Evolutionary conservation across 2,113 vertebrate species (phyloP).

Genomic region (Thamnophis sirtalis): DNA sequence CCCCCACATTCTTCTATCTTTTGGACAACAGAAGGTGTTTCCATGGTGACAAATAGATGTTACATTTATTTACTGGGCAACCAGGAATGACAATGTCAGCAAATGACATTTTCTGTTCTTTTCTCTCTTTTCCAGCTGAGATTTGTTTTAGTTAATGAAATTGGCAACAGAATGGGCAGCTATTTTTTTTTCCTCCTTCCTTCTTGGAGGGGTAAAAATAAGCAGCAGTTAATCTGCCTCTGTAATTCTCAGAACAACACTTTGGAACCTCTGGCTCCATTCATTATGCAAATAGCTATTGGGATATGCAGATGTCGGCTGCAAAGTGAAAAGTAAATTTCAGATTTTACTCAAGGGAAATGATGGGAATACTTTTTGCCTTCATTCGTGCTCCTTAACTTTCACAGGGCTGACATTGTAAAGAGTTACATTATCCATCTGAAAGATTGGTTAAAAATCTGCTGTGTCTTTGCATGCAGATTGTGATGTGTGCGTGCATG

Average conservation of each 20-base stretch:
- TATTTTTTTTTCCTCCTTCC: conserved; percentile 44
- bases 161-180: conserved; percentile 45
- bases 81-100: conserved; percentile 61
- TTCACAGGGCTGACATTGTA: conserved; percentile 37
- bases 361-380: conserved; percentile 47
- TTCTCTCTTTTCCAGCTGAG: conserved; percentile 42
- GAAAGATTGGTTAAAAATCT: conserved; percentile 12
- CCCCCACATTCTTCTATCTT: conserved; percentile 60
- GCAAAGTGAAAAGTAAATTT: conserved; percentile 60
- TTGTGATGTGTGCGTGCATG: background rate
- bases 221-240: conserved; percentile 43
- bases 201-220: conserved; percentile 36
- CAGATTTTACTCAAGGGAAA: conserved; percentile 54
- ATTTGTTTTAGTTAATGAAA: conserved; percentile 64
- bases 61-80: conserved; percentile 71
- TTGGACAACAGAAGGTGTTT: conserved; percentile 57
- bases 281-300: conserved; percentile 33
- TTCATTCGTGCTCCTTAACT: conserved; percentile 36
- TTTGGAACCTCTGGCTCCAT: conserved; percentile 31
- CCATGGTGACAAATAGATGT: conserved; percentile 70
- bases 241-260: conserved; percentile 25
- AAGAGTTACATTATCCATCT: conserved; percentile 16
- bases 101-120: conserved; percentile 65
- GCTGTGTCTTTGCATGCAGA: background rate
- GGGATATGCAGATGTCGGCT: conserved; percentile 21